Conservation (phyloP, 2,113 vertebrate species). For the Argyrosomus japonicus region DNA sequence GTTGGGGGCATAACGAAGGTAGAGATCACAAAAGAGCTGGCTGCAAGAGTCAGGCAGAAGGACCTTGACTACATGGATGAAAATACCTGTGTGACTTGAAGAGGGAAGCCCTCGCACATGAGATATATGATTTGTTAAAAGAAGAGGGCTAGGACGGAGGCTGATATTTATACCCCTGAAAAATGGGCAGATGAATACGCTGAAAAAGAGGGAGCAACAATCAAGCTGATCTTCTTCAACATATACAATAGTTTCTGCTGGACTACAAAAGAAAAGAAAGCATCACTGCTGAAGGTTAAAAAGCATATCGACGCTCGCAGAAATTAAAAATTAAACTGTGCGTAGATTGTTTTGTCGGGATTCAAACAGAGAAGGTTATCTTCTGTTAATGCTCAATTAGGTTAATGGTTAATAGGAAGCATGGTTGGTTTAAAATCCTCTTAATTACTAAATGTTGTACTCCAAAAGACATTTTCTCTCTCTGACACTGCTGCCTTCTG, state of each 20-base stretch:
- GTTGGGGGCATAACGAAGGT: neutral
- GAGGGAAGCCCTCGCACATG: neutral
- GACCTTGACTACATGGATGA: neutral
- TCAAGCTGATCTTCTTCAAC: neutral
- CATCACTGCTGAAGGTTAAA: neutral
- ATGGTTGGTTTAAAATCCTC: too few species aligned
- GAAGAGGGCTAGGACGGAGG: neutral
- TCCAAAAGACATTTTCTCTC: neutral
- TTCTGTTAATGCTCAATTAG: neutral
- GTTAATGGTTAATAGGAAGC: too few species aligned
- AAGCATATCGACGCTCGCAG: neutral
- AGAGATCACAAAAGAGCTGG: neutral
- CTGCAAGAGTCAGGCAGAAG: neutral
- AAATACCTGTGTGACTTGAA: neutral
- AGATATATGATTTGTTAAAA: constrained; percentile 1
- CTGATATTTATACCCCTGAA: constrained; percentile 6
- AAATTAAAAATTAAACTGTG: neutral
- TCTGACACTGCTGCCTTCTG: neutral
- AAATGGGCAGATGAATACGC: constrained; percentile 1
- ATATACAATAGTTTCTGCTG: neutral
- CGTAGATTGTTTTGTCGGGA: neutral
- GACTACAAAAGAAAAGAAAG: neutral
- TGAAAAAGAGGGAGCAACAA: neutral
- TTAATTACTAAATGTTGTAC: neutral
- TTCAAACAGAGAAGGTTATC: neutral